Conservation (phyloP, 1,140 invertebrate species). For the Rhopalosiphum padi region DNA sequence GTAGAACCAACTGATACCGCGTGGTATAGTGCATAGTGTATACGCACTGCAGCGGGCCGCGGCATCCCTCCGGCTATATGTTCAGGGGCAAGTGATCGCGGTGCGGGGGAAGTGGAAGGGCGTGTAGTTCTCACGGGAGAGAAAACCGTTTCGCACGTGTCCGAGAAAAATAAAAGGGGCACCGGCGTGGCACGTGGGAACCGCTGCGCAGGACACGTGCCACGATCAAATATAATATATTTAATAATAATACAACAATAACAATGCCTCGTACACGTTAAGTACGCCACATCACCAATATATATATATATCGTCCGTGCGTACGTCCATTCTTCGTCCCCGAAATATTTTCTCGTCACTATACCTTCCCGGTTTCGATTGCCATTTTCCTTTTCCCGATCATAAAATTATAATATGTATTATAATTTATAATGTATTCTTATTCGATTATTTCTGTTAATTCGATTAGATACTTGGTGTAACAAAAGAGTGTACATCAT, state of each 20-base stretch:
- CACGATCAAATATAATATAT: slow-evolving; percentile 54
- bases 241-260: slow-evolving; percentile 50
- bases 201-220: slow-evolving; percentile 37
- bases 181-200: slow-evolving; percentile 50
- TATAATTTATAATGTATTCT: neutral
- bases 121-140: slow-evolving; percentile 50
- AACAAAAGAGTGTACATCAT: neutral
- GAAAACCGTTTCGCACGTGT: slow-evolving; percentile 45
- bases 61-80: neutral
- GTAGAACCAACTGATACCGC: slow-evolving; percentile 19
- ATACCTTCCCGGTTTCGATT: neutral
- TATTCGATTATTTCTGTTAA: slow-evolving; percentile 6
- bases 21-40: neutral
- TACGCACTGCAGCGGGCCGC: neutral
- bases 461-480: neutral
- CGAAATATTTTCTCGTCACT: slow-evolving; percentile 12
- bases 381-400: neutral
- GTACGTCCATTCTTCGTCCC: neutral
- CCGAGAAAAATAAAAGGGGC: slow-evolving; percentile 32
- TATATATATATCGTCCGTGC: neutral
- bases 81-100: neutral
- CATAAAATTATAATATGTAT: neutral
- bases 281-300: neutral
- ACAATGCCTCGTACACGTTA: neutral
- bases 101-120: neutral